Evolutionary conservation across 1,140 invertebrate genomes (phyloP), one percentile per base, ranked within the genome.

Genomic region (Drosophila ercepeae): DNA sequence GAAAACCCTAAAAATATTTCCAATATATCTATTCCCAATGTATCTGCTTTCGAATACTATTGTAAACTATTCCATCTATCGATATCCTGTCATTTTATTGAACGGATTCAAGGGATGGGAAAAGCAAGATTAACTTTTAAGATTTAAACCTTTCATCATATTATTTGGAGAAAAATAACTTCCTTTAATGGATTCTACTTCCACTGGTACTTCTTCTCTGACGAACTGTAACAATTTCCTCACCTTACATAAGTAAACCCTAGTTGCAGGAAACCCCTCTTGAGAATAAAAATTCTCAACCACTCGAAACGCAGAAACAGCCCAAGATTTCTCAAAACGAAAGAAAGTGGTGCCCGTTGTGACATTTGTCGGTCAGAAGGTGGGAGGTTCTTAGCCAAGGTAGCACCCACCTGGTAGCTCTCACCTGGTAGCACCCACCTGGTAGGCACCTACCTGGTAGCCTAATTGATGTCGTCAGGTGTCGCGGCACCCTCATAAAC

Each of bases 381-480:
- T 7, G 27, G 11, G 16, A 21, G 3, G n/a, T 29, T 3, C 48
- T n/a, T 25, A 42, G 21, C 25, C 51, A 14, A 18, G 11, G 25
- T 44, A 36, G 14, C 23, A n/a, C n/a, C n/a, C n/a, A n/a, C n/a
- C n/a, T n/a, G n/a, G n/a, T n/a, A n/a, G n/a, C n/a, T n/a, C n/a
- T n/a, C n/a, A n/a, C n/a, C n/a, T n/a, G n/a, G 7, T 4, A 49
- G 7, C 18, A 6, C 7, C 4, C n/a, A n/a, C n/a, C n/a, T n/a
- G n/a, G 7, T 4, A 49, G 7, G n/a, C 18, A 6, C 8, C 6
- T 23, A 8, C 13, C 18, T 14, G 21, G 6, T n/a, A 27, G 3
- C 36, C 71, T 72, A 64, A 73, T 72, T 74, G 50, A 72, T 57
- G 68, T 72, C 50, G 59, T 50, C 45, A 63, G 70, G 70, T 73